Conservation (phyloP, 2,113 vertebrate species). For the Rana temporaria region DNA sequence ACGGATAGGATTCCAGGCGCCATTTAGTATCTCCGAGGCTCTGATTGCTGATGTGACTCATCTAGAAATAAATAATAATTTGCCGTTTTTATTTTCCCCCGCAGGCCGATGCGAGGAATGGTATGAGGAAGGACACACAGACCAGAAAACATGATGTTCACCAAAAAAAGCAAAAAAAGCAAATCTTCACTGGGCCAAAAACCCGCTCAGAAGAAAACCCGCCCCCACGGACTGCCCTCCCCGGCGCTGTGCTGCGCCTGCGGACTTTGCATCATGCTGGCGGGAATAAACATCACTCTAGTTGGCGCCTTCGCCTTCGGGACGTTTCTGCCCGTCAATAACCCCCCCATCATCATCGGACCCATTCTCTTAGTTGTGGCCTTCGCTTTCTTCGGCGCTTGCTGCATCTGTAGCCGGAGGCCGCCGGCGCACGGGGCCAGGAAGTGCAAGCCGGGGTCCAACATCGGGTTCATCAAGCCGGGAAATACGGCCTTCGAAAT, state of each 20-base stretch:
- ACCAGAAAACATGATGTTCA: conserved; percentile 63
- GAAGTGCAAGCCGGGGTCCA: conserved; percentile 68
- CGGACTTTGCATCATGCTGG: conserved; percentile 92
- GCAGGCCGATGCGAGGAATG: background rate
- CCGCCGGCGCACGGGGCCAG: conserved; percentile 66
- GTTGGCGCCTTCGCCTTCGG: conserved; percentile 90
- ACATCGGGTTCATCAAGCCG: conserved; percentile 77
- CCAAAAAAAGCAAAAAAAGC: conserved; percentile 77
- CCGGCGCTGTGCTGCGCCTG: conserved; percentile 93
- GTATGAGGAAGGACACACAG: background rate
- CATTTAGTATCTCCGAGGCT: no score
- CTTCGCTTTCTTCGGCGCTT: conserved; percentile 85
- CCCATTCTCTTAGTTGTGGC: conserved; percentile 86
- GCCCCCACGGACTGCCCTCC: conserved; percentile 80
- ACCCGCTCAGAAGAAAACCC: conserved; percentile 68
- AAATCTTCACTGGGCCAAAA: conserved; percentile 72
- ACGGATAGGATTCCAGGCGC: no score
- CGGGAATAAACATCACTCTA: conserved; percentile 94
- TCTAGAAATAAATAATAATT: background rate
- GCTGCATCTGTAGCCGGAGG: conserved; percentile 85
- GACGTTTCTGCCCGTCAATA: conserved; percentile 81
- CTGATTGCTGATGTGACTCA: no score
- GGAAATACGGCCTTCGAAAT: conserved; percentile 87
- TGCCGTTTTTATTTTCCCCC: background rate
- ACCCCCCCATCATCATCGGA: conserved; percentile 88